These are phyloP conservation scores for Venustaconcha ellipsiformis DNA, from an alignment of 1,140 invertebrate species.

Conservation along the genomic window DNA sequence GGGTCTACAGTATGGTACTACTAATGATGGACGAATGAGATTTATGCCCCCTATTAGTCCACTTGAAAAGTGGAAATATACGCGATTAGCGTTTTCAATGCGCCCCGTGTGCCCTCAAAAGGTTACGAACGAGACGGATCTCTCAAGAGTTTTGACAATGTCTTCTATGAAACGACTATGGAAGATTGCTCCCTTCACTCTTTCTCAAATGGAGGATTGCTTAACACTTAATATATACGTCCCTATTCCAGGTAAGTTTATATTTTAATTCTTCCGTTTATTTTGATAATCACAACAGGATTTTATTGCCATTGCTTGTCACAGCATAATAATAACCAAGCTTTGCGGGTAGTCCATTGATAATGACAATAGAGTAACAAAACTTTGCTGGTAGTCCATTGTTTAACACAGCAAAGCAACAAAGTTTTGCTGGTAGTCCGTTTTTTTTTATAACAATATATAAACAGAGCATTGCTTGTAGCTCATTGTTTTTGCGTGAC, in stretches of 20 bases:
- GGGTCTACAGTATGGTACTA: slow-evolving; percentile 94
- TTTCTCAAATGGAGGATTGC: slow-evolving; percentile 96
- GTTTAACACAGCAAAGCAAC: no score
- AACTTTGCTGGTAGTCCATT: no score
- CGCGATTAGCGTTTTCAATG: slow-evolving; percentile 83
- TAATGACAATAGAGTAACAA: no score
- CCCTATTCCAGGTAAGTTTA: slow-evolving; percentile 84
- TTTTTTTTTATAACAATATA: no score
- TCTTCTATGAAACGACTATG: slow-evolving; percentile 88
- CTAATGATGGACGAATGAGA: slow-evolving; percentile 87
- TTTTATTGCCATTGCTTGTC: no score
- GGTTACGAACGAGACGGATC: slow-evolving; percentile 77
- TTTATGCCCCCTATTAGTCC: slow-evolving; percentile 96
- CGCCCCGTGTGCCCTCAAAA: slow-evolving; percentile 85
- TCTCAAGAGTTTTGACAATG: slow-evolving; percentile 79
- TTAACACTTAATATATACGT: slow-evolving; percentile 97
- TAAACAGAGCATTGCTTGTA: no score
- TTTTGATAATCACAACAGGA: no score
- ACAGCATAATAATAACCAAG: no score
- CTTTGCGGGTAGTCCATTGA: no score
- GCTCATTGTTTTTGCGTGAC: no score
- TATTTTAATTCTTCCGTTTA: no score
- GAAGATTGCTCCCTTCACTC: slow-evolving; percentile 85
- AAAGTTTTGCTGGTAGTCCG: no score
- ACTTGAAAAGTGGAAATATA: slow-evolving; percentile 83